These are phyloP conservation scores for Anomalospiza imberbis DNA, from an alignment of 2,797 vertebrate genomes.

Conservation along the genomic window DNA sequence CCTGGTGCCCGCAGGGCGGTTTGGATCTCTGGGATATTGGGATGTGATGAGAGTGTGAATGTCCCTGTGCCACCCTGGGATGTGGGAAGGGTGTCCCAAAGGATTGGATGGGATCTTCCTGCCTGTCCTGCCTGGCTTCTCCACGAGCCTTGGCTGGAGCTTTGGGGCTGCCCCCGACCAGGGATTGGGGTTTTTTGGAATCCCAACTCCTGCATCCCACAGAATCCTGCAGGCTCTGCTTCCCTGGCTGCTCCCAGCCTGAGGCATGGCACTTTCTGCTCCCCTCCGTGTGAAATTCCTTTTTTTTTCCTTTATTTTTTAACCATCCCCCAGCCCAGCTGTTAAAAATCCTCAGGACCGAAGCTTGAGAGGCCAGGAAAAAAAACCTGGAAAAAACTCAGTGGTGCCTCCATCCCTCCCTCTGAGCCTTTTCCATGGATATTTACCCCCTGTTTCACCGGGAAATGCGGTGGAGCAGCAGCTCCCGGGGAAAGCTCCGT, in stretches of 20 bases:
- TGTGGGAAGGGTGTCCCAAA: neutral
- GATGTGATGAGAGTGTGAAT: fast-evolving
- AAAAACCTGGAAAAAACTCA: too few species aligned
- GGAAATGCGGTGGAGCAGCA: neutral
- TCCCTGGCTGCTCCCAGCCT: neutral
- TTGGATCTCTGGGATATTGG: neutral
- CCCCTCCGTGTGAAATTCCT: neutral
- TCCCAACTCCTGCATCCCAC: neutral
- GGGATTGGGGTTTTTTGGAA: neutral
- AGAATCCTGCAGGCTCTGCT: fast-evolving
- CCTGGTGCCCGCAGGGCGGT: too few species aligned
- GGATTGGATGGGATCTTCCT: neutral
- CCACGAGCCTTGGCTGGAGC: neutral
- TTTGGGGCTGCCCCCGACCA: neutral
- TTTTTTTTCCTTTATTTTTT: neutral
- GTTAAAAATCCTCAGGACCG: neutral
- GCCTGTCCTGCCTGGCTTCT: neutral
- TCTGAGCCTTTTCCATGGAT: neutral
- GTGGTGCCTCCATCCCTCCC: fast-evolving
- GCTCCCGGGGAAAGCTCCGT: neutral
- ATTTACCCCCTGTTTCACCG: neutral
- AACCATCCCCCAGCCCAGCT: neutral
- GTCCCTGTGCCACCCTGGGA: neutral
- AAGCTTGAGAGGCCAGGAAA: neutral
- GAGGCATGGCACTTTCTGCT: neutral